These are phyloP conservation scores for Fragum whitleyi DNA, from an alignment of 2,888 invertebrate genomes.

Conservation along the genomic window DNA sequence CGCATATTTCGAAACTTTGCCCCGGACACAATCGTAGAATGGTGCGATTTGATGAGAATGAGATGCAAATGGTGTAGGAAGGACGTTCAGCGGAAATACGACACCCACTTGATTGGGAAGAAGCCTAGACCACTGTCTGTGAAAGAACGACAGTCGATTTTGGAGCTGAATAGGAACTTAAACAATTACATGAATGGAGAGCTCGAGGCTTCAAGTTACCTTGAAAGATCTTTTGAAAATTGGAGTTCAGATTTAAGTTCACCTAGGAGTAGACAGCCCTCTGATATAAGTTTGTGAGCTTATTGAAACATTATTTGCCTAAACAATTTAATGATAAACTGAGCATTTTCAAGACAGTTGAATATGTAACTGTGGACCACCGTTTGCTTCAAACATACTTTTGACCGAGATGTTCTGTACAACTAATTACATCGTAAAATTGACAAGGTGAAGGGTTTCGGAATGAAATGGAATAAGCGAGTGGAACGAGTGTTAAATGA, in stretches of 20 bases:
- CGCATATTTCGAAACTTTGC: constrained; percentile 45
- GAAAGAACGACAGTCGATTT: constrained; percentile 5
- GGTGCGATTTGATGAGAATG: constrained; percentile 45
- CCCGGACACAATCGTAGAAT: constrained; percentile 53
- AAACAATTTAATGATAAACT: too few species aligned
- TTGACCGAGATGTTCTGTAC: too few species aligned
- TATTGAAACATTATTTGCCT: too few species aligned
- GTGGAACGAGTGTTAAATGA: too few species aligned
- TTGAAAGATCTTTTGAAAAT: not conserved
- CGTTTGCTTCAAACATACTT: too few species aligned
- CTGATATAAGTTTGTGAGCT: not conserved
- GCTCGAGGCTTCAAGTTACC: constrained; percentile 19
- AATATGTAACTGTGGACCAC: too few species aligned
- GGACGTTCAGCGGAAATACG: constrained; percentile 47
- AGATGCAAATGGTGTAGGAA: constrained; percentile 54
- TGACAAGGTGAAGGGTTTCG: too few species aligned
- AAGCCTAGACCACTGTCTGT: not conserved
- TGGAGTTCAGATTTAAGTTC: not conserved
- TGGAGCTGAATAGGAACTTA: constrained; percentile 56
- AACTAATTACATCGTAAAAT: too few species aligned
- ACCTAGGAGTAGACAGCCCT: not conserved
- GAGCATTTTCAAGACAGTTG: too few species aligned
- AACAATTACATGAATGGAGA: constrained; percentile 55
- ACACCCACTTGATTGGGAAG: constrained; percentile 58
- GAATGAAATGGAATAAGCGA: too few species aligned